Evolutionary conservation across 2,113 vertebrate genomes (phyloP), one percentile per base, ranked within the genome.

Genomic region (Engraulis encrasicolus): DNA sequence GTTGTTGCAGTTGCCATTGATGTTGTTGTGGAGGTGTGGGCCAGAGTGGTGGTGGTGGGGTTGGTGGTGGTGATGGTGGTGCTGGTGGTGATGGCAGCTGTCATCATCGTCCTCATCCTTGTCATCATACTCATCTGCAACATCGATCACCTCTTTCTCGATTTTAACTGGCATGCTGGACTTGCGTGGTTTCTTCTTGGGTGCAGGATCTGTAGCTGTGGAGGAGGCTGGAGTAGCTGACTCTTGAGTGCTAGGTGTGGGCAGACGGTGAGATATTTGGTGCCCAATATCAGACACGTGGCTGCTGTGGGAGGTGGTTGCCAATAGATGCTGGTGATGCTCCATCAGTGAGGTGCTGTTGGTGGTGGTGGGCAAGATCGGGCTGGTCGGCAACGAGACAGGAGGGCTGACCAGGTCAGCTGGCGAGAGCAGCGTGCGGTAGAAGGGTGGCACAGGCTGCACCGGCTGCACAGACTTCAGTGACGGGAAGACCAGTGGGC

Each of bases 161-260:
- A 99, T 99, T 94, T 99, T 99, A 34, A 99, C 98, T 81, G 98
- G 98, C 98, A 99, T 99, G 91, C 98, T 99, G 0, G 98, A 99
- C 89, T 99, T 99, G 78, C 98, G 96, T 84, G 98, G 98, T 86
- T 99, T 99, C 93, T 99, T 99, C 92, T 99, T 99, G 40, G 98
- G 98, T 0, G 95, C 97, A 74, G 97, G 96, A 85, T 99, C 98
- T 49, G 92, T 89, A 85, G 79, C 93, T 12, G 31, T 96, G n/a
- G 96, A 95, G 0, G 95, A 96, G 85, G 95, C 93, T 84, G 96
- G 96, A 31, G 89, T 90, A 84, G 88, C 93, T 78, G 96, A 92
- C 0, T 94, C 93, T 80, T 96, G 96, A 66, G 94, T 94, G 80
- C 87, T 90, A 9, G 93, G 92, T 91, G 95, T 95, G 85, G 95